phyloP scores from a whole-genome alignment of 2,113 vertebrate genomes.

The Sinocyclocheilus rhinocerous region DNA sequence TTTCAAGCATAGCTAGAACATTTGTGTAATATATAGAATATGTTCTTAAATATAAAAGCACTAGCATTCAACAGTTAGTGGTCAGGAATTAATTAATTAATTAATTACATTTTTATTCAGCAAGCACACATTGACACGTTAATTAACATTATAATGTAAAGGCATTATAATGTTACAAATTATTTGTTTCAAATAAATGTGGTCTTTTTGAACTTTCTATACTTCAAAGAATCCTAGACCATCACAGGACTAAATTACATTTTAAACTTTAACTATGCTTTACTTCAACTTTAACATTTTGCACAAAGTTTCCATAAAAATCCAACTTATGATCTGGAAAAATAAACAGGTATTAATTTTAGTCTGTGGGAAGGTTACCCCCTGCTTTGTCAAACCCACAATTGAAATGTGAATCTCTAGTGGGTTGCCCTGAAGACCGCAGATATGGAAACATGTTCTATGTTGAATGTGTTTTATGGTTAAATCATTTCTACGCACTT shows the following conservation, averaged over 20 bases:
- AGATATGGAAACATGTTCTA: slow-evolving; percentile 11
- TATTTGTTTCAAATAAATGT: no score
- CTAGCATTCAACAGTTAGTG: not conserved
- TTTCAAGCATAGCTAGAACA: not conserved
- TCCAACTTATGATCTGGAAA: not conserved
- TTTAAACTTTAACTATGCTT: not conserved
- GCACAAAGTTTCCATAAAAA: not conserved
- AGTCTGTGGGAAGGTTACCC: not conserved
- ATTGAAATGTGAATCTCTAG: not conserved
- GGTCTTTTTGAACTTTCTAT: not conserved
- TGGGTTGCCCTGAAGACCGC: not conserved
- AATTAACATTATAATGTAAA: no score
- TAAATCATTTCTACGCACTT: not conserved
- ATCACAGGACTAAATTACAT: not conserved
- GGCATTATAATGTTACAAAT: no score
- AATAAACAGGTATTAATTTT: not conserved
- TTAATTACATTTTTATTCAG: no score
- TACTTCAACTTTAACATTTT: not conserved
- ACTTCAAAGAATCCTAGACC: no score
- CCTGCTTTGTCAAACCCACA: slow-evolving; percentile 10
- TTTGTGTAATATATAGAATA: not conserved
- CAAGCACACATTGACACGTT: no score
- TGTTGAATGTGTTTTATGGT: slow-evolving; percentile 15
- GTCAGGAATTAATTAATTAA: no score
- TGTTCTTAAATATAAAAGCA: not conserved